Conservation (phyloP, 2,797 vertebrate species). For the Pyrocephalus nanus region DNA sequence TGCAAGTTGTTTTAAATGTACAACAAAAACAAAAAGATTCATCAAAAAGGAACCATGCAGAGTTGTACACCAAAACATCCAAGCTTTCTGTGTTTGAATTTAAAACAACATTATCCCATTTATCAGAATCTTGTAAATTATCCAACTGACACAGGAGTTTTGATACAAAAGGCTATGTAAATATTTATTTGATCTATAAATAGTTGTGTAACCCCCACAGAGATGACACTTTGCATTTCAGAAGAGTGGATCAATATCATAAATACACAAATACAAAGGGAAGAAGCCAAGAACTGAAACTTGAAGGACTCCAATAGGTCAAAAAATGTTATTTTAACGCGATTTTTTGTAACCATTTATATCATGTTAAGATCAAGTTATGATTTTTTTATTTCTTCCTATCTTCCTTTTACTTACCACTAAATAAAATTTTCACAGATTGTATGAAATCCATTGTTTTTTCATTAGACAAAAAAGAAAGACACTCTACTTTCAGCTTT, state of each 20-base stretch:
- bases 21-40: not conserved
- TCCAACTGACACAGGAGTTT: not conserved
- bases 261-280: slow-evolving; percentile 14
- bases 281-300: slow-evolving; percentile 23
- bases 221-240: slow-evolving; percentile 31
- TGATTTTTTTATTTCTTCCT: not conserved
- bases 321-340: not conserved
- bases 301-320: not conserved
- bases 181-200: slow-evolving; percentile 49
- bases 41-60: not conserved
- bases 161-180: slow-evolving; percentile 29
- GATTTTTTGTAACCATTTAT: not conserved
- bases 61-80: not conserved
- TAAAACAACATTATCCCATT: slow-evolving; percentile 7
- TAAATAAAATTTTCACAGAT: not conserved
- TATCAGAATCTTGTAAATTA: slow-evolving; percentile 12
- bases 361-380: not conserved
- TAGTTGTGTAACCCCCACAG: not conserved
- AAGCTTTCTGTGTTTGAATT: not conserved
- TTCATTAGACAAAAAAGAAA: not conserved
- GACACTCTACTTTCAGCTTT: not conserved
- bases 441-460: not conserved
- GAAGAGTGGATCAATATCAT: slow-evolving; percentile 39
- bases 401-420: not conserved
- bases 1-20: not conserved